Conservation (phyloP, 2,113 vertebrate species). For the Varanus salvator region DNA sequence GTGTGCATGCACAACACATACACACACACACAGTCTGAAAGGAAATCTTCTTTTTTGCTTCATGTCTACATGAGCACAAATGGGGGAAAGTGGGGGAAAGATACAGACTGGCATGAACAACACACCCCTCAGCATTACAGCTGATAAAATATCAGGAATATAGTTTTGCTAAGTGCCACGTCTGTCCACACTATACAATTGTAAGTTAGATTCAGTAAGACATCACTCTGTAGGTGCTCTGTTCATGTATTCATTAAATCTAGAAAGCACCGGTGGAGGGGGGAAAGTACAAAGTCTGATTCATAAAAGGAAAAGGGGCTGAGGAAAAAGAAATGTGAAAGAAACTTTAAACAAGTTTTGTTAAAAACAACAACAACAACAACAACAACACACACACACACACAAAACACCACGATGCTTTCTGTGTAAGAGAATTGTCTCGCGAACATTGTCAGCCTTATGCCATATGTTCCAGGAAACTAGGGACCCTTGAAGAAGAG, state of each 20-base stretch:
- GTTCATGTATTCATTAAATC: conserved; percentile 66
- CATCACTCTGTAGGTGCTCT: conserved; percentile 51
- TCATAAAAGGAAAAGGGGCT: background rate
- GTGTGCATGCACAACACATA: background rate
- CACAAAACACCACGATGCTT: conserved; percentile 49
- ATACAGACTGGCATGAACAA: conserved; percentile 31
- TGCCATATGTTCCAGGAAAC: conserved; percentile 93
- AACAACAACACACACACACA: too few relatives aligned
- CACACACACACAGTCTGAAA: background rate
- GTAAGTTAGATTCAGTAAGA: conserved; percentile 79
- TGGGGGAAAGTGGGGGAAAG: background rate
- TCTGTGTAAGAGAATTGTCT: conserved; percentile 82
- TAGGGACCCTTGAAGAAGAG: conserved; percentile 87
- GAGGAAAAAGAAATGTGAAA: conserved; percentile 45
- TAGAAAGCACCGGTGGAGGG: conserved; percentile 57
- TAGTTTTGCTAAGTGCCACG: conserved; percentile 62
- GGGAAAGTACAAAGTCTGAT: conserved; percentile 56
- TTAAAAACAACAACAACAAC: conserved; percentile 53
- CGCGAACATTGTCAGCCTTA: conserved; percentile 77
- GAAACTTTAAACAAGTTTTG: conserved; percentile 78
- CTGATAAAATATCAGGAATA: conserved; percentile 59
- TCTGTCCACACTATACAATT: conserved; percentile 73
- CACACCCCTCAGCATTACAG: conserved; percentile 56
- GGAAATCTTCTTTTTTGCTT: background rate
- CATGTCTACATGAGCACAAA: background rate